phyloP scores from a whole-genome alignment of 1,140 invertebrate species.

The Solenopsis invicta region DNA sequence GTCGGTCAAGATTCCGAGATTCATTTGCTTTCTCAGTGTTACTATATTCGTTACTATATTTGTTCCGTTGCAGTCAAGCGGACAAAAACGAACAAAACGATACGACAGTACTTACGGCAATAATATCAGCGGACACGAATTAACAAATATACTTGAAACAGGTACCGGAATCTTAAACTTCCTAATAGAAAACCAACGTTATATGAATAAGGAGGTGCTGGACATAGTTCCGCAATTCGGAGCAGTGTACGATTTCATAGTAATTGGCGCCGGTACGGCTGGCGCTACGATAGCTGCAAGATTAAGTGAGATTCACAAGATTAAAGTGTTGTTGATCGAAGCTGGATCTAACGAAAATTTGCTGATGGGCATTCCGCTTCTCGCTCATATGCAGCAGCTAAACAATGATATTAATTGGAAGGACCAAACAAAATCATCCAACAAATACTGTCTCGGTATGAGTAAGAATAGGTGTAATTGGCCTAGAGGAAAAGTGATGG shows the following conservation, averaged over 20 bases:
- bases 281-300: constrained; percentile 91
- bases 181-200: neutral
- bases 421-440: constrained; percentile 89
- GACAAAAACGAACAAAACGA: neutral
- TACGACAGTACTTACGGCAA: constrained; percentile 34
- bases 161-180: constrained; percentile 26
- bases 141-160: neutral
- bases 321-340: constrained; percentile 90
- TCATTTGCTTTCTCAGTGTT: neutral
- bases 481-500: constrained; percentile 93
- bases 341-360: constrained; percentile 88
- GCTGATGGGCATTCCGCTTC: constrained; percentile 90
- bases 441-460: constrained; percentile 85
- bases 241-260: constrained; percentile 88
- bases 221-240: constrained; percentile 81
- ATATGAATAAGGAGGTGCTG: neutral
- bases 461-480: constrained; percentile 89
- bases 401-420: constrained; percentile 90
- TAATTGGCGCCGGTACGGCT: constrained; percentile 92
- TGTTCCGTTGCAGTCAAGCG: neutral
- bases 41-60: neutral
- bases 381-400: constrained; percentile 89
- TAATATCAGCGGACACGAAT: neutral
- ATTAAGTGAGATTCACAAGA: constrained; percentile 88
- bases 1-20: neutral